Conservation (phyloP, 2,888 invertebrate genomes). For the Nemapogon koenigi region DNA sequence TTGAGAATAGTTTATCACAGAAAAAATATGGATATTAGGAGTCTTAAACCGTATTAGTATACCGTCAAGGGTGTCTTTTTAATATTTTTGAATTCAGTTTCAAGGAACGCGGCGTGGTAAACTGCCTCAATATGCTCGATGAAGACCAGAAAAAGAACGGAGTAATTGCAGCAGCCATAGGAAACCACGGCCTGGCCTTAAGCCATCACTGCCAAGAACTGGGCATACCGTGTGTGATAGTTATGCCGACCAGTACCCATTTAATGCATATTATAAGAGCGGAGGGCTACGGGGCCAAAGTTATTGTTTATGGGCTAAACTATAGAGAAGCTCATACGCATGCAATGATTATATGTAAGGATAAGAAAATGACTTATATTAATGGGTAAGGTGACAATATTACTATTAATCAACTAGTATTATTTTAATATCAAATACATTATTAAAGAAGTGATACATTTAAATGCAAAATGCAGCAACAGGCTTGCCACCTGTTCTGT, state of each 20-base stretch:
- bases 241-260: slow-evolving; percentile 89
- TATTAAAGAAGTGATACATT: no score
- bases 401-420: no score
- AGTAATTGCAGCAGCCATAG: slow-evolving; percentile 88
- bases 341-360: slow-evolving; percentile 76
- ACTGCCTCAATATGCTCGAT: slow-evolving; percentile 74
- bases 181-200: slow-evolving; percentile 87
- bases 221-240: slow-evolving; percentile 77
- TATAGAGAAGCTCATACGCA: slow-evolving; percentile 79
- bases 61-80: no score
- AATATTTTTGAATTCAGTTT: slow-evolving; percentile 69
- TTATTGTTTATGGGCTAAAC: slow-evolving; percentile 78
- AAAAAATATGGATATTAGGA: no score
- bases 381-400: slow-evolving; percentile 72
- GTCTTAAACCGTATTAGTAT: no score
- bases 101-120: slow-evolving; percentile 92
- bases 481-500: no score
- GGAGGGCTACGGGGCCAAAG: slow-evolving; percentile 78
- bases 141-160: slow-evolving; percentile 78
- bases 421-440: no score
- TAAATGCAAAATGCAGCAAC: no score
- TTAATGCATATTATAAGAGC: slow-evolving; percentile 91
- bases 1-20: no score
- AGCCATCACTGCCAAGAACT: slow-evolving; percentile 76
- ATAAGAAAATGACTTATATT: slow-evolving; percentile 77